Conservation (phyloP, 1,140 invertebrate genomes). For the Octopus bimaculoides region DNA sequence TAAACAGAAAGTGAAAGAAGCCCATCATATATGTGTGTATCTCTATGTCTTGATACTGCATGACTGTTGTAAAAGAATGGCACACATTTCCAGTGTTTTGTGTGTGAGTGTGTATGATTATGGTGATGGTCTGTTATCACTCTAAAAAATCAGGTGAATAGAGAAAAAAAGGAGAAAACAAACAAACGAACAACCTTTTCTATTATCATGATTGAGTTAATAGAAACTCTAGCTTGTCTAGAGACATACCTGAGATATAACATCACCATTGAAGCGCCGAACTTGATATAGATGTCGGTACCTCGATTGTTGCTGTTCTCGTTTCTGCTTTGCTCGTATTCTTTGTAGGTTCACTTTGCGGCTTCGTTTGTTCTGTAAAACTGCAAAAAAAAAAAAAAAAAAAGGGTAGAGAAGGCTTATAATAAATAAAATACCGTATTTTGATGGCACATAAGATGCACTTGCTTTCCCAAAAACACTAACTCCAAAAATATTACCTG, state of each 20-base stretch:
- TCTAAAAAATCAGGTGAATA: neutral
- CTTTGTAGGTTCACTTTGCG: conserved; percentile 58
- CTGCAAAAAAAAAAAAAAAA: conserved; percentile 26
- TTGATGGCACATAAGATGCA: no score
- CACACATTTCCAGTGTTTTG: no score
- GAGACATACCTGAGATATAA: conserved; percentile 74
- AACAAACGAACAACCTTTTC: neutral
- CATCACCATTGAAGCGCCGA: conserved; percentile 81
- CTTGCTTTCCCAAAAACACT: no score
- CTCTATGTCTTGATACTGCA: no score
- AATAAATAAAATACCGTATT: no score
- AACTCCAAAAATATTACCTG: no score
- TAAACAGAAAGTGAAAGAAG: no score
- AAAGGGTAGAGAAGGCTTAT: no score
- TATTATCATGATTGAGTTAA: neutral
- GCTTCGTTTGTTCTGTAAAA: conserved; percentile 29
- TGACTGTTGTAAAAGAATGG: no score
- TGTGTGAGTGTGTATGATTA: no score
- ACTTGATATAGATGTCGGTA: conserved; percentile 88
- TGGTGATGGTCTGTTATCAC: no score
- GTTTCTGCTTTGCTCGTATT: conserved; percentile 67
- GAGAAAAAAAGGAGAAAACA: neutral
- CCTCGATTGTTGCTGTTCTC: conserved; percentile 73
- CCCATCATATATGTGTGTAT: no score
- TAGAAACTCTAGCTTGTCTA: neutral